Percentiles rank a stretch among this genome's conserved stretches.
These are phyloP conservation scores for Sialis lutaria DNA, from an alignment of 2,888 invertebrate genomes.

Conservation along the genomic window DNA sequence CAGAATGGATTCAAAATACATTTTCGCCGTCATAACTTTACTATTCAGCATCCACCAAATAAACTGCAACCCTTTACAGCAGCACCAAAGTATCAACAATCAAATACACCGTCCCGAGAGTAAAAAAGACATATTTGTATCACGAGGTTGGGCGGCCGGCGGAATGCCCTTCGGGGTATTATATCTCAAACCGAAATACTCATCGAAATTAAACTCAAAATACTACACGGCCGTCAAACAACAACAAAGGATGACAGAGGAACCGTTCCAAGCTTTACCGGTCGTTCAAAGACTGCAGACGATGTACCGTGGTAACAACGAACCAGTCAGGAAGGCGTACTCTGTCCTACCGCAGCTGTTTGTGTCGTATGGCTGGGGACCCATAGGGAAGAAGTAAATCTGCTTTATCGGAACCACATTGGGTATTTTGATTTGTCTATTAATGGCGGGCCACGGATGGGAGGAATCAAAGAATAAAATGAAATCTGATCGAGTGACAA, in stretches of 20 bases:
- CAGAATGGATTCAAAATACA: too few species aligned
- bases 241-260: conserved; percentile 5
- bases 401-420: not conserved
- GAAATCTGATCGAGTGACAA: too few species aligned
- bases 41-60: not conserved
- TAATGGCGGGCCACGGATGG: too few species aligned
- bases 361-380: conserved; percentile 34
- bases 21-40: too few species aligned
- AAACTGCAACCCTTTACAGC: not conserved
- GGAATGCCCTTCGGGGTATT: conserved; percentile 33
- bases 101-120: not conserved
- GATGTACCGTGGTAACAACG: conserved; percentile 6
- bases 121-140: conserved; percentile 27
- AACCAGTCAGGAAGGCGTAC: conserved; percentile 16
- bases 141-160: conserved; percentile 32
- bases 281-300: not conserved
- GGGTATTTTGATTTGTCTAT: too few species aligned
- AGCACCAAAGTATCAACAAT: not conserved
- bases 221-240: not conserved
- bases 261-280: conserved; percentile 6
- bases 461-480: too few species aligned
- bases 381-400: conserved; percentile 23
- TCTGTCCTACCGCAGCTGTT: conserved; percentile 31
- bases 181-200: conserved; percentile 23
- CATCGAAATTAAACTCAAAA: not conserved